Base-by-base conservation (phyloP, 1,140 invertebrate species). In the Medauroidea extradentata region DNA sequence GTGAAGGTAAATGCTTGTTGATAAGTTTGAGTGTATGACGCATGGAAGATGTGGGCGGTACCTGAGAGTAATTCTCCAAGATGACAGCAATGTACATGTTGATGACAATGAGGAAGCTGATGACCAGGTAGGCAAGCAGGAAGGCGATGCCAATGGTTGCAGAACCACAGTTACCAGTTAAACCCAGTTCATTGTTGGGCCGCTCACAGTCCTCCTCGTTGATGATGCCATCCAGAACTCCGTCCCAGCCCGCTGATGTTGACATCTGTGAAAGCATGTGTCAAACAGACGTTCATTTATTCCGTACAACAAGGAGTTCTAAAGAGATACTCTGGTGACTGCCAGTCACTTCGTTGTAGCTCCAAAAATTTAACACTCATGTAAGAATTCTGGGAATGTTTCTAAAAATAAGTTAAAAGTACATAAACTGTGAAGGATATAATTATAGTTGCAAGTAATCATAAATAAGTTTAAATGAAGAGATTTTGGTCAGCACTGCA, bases 61-160 rank as follows among this genome's bases (percentile, higher is more conserved):
- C 58, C 51, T 60, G 58, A 46, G 93, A 96, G 78, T 98, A 99
- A 78, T 98, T 99, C 78, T 99, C 96, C 75, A 99, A 85, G 76
- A 99, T 98, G 73, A 98, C 94, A 70, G 95, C 95, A 77, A 98
- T 98, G 84, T 98, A 98, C 96, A 98, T 98, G 85, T 98, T 98
- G 74, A 98, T 96, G 63, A 98, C 93, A 71, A 99, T 98, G 67
- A 99, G 84, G 79, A 98, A 99, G 73, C 91, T 96, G 73, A 99
- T 97, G 67, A 98, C 93, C 72, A 99, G 83, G 76, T 98, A 99
- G 69, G 92, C 91, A 53, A 98, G 85, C 61, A 99, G 81, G 79
- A 92, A 99, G 41, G 93, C 87, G 71, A 98, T 96, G 62, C 93
- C 96, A 69, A 96, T 90, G 46, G 88, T 91, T 59, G 90, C 90